Evolutionary conservation across 2,888 invertebrate genomes (phyloP).

Genomic region (Drosophila ezoana): DNA sequence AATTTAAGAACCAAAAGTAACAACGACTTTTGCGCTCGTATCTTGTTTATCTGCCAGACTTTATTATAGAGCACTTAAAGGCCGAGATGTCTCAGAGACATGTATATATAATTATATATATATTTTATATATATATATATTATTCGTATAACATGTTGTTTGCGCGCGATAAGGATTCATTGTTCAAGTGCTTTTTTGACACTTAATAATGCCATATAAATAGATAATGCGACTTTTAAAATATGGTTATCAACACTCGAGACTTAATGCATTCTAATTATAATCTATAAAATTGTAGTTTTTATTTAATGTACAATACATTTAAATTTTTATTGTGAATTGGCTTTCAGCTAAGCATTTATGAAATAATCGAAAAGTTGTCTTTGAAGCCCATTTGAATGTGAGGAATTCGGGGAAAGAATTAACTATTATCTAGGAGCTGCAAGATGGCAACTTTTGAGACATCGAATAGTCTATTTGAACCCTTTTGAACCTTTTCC

Average conservation of each 20-base stretch:
- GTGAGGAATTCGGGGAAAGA: too few relatives aligned
- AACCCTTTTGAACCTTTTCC: too few relatives aligned
- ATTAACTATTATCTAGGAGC: too few relatives aligned
- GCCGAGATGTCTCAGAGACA: conserved; percentile 5
- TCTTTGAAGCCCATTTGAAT: too few relatives aligned
- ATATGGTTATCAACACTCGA: background rate
- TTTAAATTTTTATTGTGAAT: too few relatives aligned
- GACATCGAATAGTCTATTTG: too few relatives aligned
- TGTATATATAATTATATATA: background rate
- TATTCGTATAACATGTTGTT: conserved; percentile 10
- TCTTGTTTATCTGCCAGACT: conserved; percentile 44
- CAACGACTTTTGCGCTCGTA: conserved; percentile 25
- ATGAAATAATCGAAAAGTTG: too few relatives aligned
- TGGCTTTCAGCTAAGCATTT: too few relatives aligned
- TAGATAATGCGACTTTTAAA: conserved; percentile 16
- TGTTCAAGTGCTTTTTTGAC: conserved; percentile 22
- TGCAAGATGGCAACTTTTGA: too few relatives aligned
- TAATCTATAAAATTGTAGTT: background rate
- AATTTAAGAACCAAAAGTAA: conserved; percentile 29
- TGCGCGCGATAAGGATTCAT: conserved; percentile 21
- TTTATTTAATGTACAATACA: too few relatives aligned
- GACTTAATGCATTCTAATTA: background rate
- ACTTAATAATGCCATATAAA: conserved; percentile 28
- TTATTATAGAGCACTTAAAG: conserved; percentile 18
- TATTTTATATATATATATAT: background rate